Percentiles rank a stretch among this genome's conserved stretches.
phyloP scores from a whole-genome alignment of 2,113 vertebrate genomes.

The Anarhynchus alexandrinus region DNA sequence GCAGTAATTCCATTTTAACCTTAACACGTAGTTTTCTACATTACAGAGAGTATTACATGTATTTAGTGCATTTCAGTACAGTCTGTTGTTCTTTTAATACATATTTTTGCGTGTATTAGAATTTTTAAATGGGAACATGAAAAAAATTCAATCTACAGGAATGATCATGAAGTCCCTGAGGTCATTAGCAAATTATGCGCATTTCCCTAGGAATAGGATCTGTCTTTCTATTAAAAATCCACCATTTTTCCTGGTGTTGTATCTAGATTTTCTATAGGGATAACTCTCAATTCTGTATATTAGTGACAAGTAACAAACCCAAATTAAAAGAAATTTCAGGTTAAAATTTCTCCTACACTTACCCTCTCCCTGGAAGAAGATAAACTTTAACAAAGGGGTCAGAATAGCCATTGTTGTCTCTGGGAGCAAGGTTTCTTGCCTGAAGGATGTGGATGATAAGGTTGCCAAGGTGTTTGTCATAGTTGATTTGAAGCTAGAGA shows the following conservation, averaged over 20 bases:
- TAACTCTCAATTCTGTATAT: background rate
- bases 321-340: background rate
- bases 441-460: conserved; percentile 97
- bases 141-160: background rate
- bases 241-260: background rate
- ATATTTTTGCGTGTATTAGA: background rate
- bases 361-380: conserved; percentile 98
- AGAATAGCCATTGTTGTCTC: conserved; percentile 96
- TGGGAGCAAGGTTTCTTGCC: conserved; percentile 91
- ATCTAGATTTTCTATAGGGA: background rate
- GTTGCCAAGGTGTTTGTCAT: conserved; percentile 95
- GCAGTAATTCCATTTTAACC: background rate
- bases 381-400: conserved; percentile 99
- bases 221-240: background rate
- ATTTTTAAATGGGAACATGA: background rate
- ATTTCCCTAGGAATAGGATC: background rate
- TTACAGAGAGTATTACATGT: background rate
- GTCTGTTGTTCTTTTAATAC: background rate
- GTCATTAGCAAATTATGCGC: background rate
- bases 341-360: conserved; percentile 60
- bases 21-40: background rate
- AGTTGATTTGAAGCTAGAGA: conserved; percentile 95
- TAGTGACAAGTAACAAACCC: background rate
- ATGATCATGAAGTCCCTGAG: background rate
- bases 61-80: background rate